Conservation (phyloP, 2,888 invertebrate genomes). For the Tupiocoris notatus region DNA sequence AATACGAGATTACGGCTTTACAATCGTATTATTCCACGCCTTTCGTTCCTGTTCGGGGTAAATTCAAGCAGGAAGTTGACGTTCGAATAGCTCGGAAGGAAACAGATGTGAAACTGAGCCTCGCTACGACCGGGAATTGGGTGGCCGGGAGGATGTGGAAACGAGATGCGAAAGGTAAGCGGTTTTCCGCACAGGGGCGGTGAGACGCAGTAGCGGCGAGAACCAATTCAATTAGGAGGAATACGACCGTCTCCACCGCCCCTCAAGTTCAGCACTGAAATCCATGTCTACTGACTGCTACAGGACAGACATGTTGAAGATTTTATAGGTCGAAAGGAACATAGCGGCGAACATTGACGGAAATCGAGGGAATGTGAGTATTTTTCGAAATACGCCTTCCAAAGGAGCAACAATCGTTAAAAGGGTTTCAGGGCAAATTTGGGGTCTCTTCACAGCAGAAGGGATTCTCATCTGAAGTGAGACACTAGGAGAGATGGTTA, state of each 20-base stretch:
- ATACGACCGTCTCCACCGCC: slow-evolving; percentile 2
- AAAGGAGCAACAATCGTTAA: too few relatives aligned
- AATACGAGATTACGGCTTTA: neutral
- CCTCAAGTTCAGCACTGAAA: neutral
- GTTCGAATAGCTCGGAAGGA: neutral
- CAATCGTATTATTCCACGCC: neutral
- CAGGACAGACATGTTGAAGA: too few relatives aligned
- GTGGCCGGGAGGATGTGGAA: neutral
- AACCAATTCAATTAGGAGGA: slow-evolving; percentile 27
- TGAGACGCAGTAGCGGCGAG: neutral
- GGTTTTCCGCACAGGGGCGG: neutral
- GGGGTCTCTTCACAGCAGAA: too few relatives aligned
- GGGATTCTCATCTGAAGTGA: too few relatives aligned
- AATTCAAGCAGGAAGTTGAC: neutral
- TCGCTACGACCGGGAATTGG: neutral
- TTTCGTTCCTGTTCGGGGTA: neutral
- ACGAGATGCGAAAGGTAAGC: slow-evolving; percentile 1
- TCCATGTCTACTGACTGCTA: too few relatives aligned
- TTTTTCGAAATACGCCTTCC: too few relatives aligned
- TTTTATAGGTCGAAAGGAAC: too few relatives aligned
- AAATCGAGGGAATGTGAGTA: too few relatives aligned
- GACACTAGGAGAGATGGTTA: too few relatives aligned
- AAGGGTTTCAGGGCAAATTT: too few relatives aligned
- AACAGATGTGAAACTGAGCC: neutral
- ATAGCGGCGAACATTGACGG: too few relatives aligned